A percentile compares a stretch with the other conserved stretches of the same genome.
Conservation (phyloP, 2,797 vertebrate species). For the Myiotriccus ornatus region DNA sequence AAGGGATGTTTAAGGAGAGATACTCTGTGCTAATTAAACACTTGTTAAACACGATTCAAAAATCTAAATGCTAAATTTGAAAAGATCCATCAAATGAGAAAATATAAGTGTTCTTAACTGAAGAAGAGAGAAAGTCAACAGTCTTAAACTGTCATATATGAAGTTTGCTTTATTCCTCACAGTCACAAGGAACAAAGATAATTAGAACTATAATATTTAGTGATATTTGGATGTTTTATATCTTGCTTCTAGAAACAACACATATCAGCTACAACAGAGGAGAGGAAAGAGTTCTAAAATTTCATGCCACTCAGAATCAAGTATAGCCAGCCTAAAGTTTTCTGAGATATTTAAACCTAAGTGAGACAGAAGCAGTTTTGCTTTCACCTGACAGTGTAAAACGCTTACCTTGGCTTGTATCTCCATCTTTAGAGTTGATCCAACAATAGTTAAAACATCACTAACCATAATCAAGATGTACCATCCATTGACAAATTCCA, state of each 20-base stretch:
- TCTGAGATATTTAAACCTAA: not conserved
- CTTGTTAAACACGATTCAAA: not conserved
- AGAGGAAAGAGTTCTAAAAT: not conserved
- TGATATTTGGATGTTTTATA: not conserved
- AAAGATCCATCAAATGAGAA: not conserved
- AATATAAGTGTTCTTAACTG: not conserved
- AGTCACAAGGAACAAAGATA: not conserved
- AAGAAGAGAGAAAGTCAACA: not conserved
- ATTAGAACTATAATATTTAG: not conserved
- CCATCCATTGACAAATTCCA: conserved; percentile 94
- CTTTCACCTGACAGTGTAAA: not conserved
- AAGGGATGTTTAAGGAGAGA: not conserved
- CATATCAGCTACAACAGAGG: not conserved
- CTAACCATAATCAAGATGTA: conserved; percentile 91
- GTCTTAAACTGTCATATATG: not conserved
- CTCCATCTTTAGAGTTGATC: conserved; percentile 91
- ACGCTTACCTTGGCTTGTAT: conserved; percentile 89
- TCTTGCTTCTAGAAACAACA: not conserved
- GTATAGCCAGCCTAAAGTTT: not conserved
- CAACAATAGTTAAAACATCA: conserved; percentile 85
- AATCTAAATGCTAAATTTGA: not conserved
- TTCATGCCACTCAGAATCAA: not conserved
- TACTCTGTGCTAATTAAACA: not conserved
- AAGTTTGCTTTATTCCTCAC: not conserved
- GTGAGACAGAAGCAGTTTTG: not conserved